A percentile compares a stretch with the other conserved stretches of the same genome.
phyloP scores from a whole-genome alignment of 2,797 vertebrate genomes.

The Huso huso region DNA sequence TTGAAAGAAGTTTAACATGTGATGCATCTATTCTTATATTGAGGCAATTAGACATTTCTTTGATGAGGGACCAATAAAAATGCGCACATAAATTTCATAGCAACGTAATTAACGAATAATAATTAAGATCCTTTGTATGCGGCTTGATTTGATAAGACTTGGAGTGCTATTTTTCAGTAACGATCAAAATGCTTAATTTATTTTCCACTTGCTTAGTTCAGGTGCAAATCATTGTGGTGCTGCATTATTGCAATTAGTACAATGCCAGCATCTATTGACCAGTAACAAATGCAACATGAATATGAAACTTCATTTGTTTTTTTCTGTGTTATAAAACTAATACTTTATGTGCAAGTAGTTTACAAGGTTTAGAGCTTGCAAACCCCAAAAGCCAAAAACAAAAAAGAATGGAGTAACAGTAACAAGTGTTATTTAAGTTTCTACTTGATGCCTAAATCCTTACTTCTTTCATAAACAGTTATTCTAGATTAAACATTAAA shows the following conservation, averaged over 20 bases:
- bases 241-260: slow-evolving; percentile 20
- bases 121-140: slow-evolving; percentile 39
- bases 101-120: slow-evolving; percentile 37
- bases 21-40: slow-evolving; percentile 33
- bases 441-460: too few relatives aligned
- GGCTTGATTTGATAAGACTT: slow-evolving; percentile 27
- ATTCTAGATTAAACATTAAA: too few relatives aligned
- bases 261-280: slow-evolving; percentile 23
- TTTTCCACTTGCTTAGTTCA: slow-evolving; percentile 20
- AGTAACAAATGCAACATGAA: slow-evolving; percentile 24
- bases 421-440: too few relatives aligned
- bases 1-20: slow-evolving; percentile 29
- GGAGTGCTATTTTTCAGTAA: slow-evolving; percentile 30
- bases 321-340: neutral
- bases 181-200: slow-evolving; percentile 36
- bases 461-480: too few relatives aligned
- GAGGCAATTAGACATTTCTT: slow-evolving; percentile 37
- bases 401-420: neutral
- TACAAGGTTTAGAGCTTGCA: neutral
- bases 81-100: slow-evolving; percentile 34
- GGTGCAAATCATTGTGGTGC: slow-evolving; percentile 34
- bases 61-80: slow-evolving; percentile 37
- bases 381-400: neutral
- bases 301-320: neutral
- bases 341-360: neutral